A percentile compares a stretch with the other conserved stretches of the same genome.
These are phyloP conservation scores for Zapus hudsonius DNA, from an alignment of 2,113 vertebrate species.

Conservation along the genomic window DNA sequence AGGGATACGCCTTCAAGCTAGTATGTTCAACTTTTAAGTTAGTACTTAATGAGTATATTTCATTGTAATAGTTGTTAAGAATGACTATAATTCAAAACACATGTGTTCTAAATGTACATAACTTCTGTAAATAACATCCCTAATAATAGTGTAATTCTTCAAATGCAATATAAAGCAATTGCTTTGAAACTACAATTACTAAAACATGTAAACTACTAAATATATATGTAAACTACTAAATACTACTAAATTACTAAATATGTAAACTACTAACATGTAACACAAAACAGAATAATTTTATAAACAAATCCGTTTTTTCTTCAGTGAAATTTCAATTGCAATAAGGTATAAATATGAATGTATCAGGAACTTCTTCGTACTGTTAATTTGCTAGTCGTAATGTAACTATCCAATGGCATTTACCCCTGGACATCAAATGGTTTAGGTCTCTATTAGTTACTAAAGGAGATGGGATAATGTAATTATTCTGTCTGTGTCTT, in stretches of 20 bases:
- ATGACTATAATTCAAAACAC: background rate
- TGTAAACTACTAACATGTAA: background rate
- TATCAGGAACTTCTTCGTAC: background rate
- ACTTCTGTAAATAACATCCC: background rate
- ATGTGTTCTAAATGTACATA: background rate
- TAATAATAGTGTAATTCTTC: background rate
- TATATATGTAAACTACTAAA: background rate
- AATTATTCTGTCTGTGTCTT: background rate
- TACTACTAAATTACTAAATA: too few species aligned
- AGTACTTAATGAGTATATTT: background rate
- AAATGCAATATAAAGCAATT: background rate
- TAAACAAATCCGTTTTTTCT: background rate
- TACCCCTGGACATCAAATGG: conserved; percentile 50
- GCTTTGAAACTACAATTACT: too few species aligned
- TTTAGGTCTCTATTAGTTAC: conserved; percentile 65
- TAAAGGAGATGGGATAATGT: background rate
- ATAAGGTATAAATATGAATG: conserved; percentile 32
- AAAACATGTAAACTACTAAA: background rate
- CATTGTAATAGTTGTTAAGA: background rate
- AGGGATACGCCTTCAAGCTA: background rate
- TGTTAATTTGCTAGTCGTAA: background rate
- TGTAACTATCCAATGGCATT: conserved; percentile 28
- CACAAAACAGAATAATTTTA: background rate
- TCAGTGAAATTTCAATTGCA: background rate
- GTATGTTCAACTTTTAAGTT: background rate